Base-by-base conservation (phyloP, 92 coral and sea anemone species). In the Anthopleura xanthogrammica region DNA sequence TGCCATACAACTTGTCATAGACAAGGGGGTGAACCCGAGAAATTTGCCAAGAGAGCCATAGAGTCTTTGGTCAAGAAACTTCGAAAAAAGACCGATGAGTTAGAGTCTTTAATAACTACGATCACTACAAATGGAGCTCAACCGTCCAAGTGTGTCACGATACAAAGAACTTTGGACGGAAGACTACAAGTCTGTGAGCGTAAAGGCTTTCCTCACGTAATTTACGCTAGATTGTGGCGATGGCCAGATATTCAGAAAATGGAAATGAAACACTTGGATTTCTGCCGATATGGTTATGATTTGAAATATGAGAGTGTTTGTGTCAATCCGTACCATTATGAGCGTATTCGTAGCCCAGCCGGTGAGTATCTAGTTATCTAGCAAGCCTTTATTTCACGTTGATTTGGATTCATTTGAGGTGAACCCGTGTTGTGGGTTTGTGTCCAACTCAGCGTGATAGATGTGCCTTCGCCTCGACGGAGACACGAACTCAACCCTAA, bases 191-290 rank as follows among this genome's bases (percentile, higher is more conserved):
- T 97, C 57, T 97, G 99, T 79, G 99, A 97, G 76, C 98, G 99
- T 86, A 97, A 97, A 83, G 99, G 99, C 80, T 97, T 97, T 91
- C 99, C 99, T 89, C 99, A 97, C 91, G 99, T 97, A 82, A 97
- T 97, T 76, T 97, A 97, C 93, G 98, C 99, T 64, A 93, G 98
- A 20, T 88, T 97, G 39, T 97, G 99, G 99, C 98, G 99, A 78
- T 97, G 99, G 99, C 99, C 99, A 75, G 99, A 97, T 87, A 97
- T 97, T 83, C 99, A 97, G 87, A 97, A 97, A 85, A 97, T 97
- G 99, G 99, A 97, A 88, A 92, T 97, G 98, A 93, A 95, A 79
- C 99, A 97, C 82, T 89, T 94, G 80, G 99, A 97, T 60, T 97
- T 95, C 66, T 97, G 99, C 79, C 99, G 98, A 88, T 97, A 89